phyloP scores from a whole-genome alignment of 2,888 invertebrate species.

The Lasioglossum figueresi region DNA sequence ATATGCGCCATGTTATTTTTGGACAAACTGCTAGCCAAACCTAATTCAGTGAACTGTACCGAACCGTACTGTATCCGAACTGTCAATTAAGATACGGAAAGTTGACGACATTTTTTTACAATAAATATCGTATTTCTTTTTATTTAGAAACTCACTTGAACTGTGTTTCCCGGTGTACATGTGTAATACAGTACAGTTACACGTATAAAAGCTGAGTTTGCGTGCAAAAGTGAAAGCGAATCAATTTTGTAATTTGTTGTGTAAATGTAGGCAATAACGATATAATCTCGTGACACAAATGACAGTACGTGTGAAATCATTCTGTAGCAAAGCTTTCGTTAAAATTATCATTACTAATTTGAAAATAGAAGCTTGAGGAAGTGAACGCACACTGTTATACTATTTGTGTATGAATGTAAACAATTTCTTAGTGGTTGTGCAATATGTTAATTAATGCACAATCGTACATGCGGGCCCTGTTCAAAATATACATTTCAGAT shows the following conservation, averaged over 20 bases:
- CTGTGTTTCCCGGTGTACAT: neutral
- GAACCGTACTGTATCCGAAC: conserved; percentile 21
- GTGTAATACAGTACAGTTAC: neutral
- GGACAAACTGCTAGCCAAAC: conserved; percentile 43
- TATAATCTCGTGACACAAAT: conserved; percentile 9
- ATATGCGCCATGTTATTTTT: conserved; percentile 57
- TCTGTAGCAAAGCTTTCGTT: neutral
- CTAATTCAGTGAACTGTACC: conserved; percentile 41
- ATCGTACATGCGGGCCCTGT: conserved; percentile 66
- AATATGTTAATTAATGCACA: conserved; percentile 68
- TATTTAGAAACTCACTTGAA: neutral
- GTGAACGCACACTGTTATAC: neutral
- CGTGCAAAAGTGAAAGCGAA: neutral
- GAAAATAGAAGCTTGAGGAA: conserved; percentile 11
- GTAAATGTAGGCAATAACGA: conserved; percentile 2
- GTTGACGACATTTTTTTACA: neutral
- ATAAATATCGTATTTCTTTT: neutral
- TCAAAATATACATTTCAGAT: conserved; percentile 85
- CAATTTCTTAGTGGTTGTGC: conserved; percentile 11
- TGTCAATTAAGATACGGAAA: conserved; percentile 52
- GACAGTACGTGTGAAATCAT: neutral
- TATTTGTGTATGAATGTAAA: conserved; percentile 19
- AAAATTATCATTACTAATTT: conserved; percentile 4
- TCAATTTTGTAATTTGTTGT: conserved; percentile 1
- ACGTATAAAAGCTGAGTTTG: neutral